Evolutionary conservation across 2,797 vertebrate genomes (phyloP), one percentile per base, ranked within the genome.

Genomic region (Crocodylus rhombifer): DNA sequence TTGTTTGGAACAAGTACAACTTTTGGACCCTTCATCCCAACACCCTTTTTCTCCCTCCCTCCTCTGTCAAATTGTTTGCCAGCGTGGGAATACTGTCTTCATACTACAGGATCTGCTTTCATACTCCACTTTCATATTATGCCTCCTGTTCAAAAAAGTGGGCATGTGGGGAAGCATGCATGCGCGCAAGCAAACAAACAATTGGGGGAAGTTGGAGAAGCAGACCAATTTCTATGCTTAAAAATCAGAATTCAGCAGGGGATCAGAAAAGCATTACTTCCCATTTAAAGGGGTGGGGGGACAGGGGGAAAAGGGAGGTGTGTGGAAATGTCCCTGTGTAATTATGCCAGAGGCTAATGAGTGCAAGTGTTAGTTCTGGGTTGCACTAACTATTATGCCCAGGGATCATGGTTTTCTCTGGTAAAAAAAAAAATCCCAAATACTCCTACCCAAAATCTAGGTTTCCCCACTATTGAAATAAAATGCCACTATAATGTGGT

Each of bases 61-160:
- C 42, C 42, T 51, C 42, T 51, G 42, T 51, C 42, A 51, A 51
- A 51, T 51, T 51, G 42, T 51, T 51, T 9, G 42, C 42, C 42
- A 51, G 69, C 25, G 23, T 26, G 23, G 36, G 69, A 51, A 73
- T 73, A 33, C 69, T 51, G 14, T 51, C 51, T 23, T 73, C 36
- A 73, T 36, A 51, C 14, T 15, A 87, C 91, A 90, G 92, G 65
- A 93, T 92, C 82, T 87, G 42, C 42, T 51, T 10, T 51, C 42
- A 51, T 51, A 85, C 91, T 42, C 36, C 33, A 25, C 21, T 64
- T 89, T 33, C 7, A 23, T 25, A 81, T 42, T 10, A 92, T 89
- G 83, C 93, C 96, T 97, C 95, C 96, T 92, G 80, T 60, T 2
- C 92, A 90, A 91, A 96, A 77, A 94, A 93, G 95, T 94, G 95